A percentile compares a stretch with the other conserved stretches of the same genome.
phyloP scores from a whole-genome alignment of 2,797 vertebrate species.

The Micromesistius poutassou region DNA sequence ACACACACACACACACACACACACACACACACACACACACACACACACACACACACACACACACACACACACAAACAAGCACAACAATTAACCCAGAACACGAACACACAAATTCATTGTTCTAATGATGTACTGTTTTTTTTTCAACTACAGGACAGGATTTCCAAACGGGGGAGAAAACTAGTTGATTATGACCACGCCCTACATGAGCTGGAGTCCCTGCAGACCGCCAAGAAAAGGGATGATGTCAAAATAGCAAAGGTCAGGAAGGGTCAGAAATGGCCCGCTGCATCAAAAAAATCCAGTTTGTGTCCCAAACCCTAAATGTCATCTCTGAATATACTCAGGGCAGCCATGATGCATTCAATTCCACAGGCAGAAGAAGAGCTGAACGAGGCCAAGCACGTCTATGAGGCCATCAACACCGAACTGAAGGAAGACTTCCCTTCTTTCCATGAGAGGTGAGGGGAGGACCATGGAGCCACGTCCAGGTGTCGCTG shows the following conservation, averaged over 20 bases:
- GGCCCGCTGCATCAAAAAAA: background rate
- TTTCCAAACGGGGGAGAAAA: slow-evolving; percentile 92
- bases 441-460: slow-evolving; percentile 79
- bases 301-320: background rate
- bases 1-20: slow-evolving; percentile 1
- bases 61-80: background rate
- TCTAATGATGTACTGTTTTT: background rate
- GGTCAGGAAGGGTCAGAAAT: slow-evolving; percentile 65
- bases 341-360: background rate
- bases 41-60: too few species aligned
- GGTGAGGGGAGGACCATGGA: slow-evolving; percentile 28
- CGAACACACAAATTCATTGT: slow-evolving; percentile 1
- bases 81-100: background rate
- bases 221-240: slow-evolving; percentile 89
- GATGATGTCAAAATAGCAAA: slow-evolving; percentile 91
- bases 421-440: slow-evolving; percentile 88
- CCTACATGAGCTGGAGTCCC: slow-evolving; percentile 87
- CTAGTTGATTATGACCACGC: slow-evolving; percentile 93
- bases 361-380: slow-evolving; percentile 72
- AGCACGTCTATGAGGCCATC: slow-evolving; percentile 84
- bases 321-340: background rate
- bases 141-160: slow-evolving; percentile 78
- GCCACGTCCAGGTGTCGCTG: background rate
- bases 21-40: too few species aligned
- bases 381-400: slow-evolving; percentile 82